Conservation (phyloP, 2,113 vertebrate genomes). For the Microcebus murinus region DNA sequence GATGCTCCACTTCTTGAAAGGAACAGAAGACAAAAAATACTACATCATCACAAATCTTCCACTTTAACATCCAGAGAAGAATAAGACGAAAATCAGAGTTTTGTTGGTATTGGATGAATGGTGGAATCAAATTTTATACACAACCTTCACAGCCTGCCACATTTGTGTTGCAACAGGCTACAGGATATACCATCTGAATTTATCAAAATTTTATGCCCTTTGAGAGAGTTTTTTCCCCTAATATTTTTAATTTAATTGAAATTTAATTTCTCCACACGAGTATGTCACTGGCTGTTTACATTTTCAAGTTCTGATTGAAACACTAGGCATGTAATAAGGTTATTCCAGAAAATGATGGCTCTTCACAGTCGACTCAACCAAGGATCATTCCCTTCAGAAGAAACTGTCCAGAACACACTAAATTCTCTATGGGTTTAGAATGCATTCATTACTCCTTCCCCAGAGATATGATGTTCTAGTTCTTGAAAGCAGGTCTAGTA, state of each 20-base stretch:
- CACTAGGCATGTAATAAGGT: background rate
- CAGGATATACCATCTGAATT: conserved; percentile 53
- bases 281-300: background rate
- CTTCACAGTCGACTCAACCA: background rate
- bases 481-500: background rate
- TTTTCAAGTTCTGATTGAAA: background rate
- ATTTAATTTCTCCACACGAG: conserved; percentile 32
- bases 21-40: conserved; percentile 46
- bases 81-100: conserved; percentile 11
- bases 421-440: background rate
- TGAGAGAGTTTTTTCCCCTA: conserved; percentile 45
- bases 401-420: background rate
- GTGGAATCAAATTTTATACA: conserved; percentile 57
- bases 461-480: background rate
- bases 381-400: background rate
- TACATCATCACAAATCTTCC: background rate
- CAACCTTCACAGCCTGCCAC: conserved; percentile 61
- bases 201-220: conserved; percentile 52
- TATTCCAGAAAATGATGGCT: background rate
- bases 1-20: background rate
- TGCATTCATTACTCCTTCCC: background rate
- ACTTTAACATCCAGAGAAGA: background rate
- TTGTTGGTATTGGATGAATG: conserved; percentile 44
- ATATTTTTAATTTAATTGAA: conserved; percentile 69
- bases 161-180: conserved; percentile 51